Evolutionary conservation across 1,140 invertebrate genomes (phyloP).

Genomic region (Heliconius hewitsoni): DNA sequence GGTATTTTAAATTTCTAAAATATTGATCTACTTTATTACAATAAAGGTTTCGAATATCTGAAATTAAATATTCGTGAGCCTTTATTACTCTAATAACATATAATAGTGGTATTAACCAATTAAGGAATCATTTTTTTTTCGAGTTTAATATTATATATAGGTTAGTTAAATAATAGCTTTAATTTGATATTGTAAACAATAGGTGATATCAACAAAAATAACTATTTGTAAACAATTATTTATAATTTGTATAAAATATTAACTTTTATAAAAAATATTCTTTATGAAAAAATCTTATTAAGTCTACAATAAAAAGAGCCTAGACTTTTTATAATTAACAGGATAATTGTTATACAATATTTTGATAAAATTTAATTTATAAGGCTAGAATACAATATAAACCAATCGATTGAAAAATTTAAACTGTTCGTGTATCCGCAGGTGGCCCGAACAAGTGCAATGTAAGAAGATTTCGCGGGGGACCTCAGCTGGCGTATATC

Average conservation of each 20-base stretch:
- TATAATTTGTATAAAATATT: too few relatives aligned
- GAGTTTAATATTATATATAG: background rate
- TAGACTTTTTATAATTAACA: too few relatives aligned
- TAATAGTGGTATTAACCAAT: conserved; percentile 5
- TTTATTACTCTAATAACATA: background rate
- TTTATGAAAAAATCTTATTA: too few relatives aligned
- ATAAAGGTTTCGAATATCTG: background rate
- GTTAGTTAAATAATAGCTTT: background rate
- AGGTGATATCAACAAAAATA: background rate
- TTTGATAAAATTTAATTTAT: background rate
- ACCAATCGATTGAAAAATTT: conserved; percentile 16
- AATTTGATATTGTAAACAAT: background rate
- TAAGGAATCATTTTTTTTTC: background rate
- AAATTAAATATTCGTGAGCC: background rate
- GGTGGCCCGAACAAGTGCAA: conserved; percentile 28
- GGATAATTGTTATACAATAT: too few relatives aligned
- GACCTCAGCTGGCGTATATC: conserved; percentile 31
- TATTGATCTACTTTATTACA: background rate
- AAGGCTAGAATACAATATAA: background rate
- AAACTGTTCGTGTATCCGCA: conserved; percentile 7
- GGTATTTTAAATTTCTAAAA: background rate
- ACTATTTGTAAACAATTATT: background rate
- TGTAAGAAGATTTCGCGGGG: conserved; percentile 31
- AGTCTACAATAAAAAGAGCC: too few relatives aligned
- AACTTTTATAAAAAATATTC: too few relatives aligned